phyloP scores from a whole-genome alignment of 2,113 vertebrate genomes.

The Actinemys pallida region DNA sequence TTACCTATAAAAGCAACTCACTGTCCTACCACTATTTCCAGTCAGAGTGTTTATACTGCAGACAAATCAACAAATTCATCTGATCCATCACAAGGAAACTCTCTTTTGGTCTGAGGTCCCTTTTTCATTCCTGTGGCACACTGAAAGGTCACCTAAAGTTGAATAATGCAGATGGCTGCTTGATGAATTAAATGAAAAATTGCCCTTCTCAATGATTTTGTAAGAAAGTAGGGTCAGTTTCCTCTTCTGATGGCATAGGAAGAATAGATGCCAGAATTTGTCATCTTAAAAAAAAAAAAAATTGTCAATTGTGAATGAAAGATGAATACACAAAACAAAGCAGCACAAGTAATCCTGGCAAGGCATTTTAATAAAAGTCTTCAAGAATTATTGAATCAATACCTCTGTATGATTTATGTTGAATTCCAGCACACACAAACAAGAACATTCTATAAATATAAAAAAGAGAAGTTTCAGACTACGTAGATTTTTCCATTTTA shows the following conservation, averaged over 20 bases:
- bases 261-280: neutral
- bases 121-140: neutral
- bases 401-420: slow-evolving; percentile 47
- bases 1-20: neutral
- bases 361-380: neutral
- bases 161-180: neutral
- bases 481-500: neutral
- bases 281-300: neutral
- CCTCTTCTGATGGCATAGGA: neutral
- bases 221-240: neutral
- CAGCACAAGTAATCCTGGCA: neutral
- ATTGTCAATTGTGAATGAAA: neutral
- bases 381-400: neutral
- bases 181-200: neutral
- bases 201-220: neutral
- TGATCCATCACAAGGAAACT: neutral
- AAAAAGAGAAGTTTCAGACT: neutral
- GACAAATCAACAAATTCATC: neutral
- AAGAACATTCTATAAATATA: neutral
- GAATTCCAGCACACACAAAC: neutral
- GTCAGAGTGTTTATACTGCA: neutral
- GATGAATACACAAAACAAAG: neutral
- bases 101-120: neutral
- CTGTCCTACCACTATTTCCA: neutral
- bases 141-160: neutral